These are phyloP conservation scores for Trissolcus brochymenae DNA, from an alignment of 2,888 invertebrate species.

Conservation along the genomic window DNA sequence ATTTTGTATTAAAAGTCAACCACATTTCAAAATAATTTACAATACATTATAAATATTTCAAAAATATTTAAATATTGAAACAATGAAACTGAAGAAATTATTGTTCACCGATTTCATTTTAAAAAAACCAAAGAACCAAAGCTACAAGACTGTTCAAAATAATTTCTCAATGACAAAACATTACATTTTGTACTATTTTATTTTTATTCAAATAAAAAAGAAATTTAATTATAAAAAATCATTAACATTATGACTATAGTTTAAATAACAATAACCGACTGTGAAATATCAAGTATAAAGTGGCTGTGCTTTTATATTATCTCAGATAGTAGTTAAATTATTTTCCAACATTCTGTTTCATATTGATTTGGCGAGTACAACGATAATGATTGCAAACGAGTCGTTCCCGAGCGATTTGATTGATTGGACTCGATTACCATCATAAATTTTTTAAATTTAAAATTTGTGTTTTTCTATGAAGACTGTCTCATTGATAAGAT, in stretches of 20 bases:
- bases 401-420: not conserved
- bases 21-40: no score
- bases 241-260: not conserved
- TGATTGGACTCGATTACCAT: conserved; percentile 18
- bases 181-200: no score
- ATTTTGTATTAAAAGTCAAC: no score
- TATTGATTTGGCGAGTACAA: not conserved
- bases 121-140: no score
- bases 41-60: no score
- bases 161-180: no score
- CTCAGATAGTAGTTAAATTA: conserved; percentile 14
- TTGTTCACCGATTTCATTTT: no score
- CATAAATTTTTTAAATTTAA: conserved; percentile 14
- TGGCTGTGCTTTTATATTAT: conserved; percentile 47
- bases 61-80: no score
- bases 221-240: no score
- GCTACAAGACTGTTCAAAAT: no score
- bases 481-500: conserved; percentile 16
- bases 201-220: no score
- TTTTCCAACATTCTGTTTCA: conserved; percentile 10
- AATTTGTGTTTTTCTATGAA: conserved; percentile 15
- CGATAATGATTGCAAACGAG: not conserved
- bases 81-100: no score
- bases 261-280: conserved; percentile 12
- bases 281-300: conserved; percentile 30